A percentile compares a stretch with the other conserved stretches of the same genome.
Conservation (phyloP, 2,797 vertebrate genomes). For the Cuniculus paca region DNA sequence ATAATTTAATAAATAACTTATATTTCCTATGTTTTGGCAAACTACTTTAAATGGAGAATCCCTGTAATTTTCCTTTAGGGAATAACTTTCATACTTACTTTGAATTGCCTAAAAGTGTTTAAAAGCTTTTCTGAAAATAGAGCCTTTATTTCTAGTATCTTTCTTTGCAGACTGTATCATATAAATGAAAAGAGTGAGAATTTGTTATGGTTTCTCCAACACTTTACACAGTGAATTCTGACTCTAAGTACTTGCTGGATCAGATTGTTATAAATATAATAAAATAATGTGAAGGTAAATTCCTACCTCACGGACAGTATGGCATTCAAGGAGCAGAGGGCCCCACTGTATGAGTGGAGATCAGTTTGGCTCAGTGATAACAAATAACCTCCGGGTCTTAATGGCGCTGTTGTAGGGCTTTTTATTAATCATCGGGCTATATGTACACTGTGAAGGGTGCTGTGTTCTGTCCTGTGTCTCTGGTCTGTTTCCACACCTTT, state of each 20-base stretch:
- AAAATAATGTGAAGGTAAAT: neutral
- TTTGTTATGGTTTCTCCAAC: slow-evolving; percentile 2
- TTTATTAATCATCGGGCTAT: neutral
- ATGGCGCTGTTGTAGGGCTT: neutral
- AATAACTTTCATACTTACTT: slow-evolving; percentile 22
- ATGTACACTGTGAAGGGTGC: neutral
- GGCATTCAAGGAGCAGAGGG: neutral
- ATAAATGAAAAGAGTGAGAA: neutral
- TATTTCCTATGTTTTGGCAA: slow-evolving; percentile 11
- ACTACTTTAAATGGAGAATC: slow-evolving; percentile 3
- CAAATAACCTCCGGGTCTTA: neutral
- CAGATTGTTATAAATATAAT: neutral
- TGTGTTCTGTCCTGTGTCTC: neutral
- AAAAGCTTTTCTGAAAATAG: neutral
- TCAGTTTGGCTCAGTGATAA: neutral
- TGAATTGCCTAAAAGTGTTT: neutral
- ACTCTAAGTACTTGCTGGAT: neutral
- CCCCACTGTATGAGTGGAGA: neutral
- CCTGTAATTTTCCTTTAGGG: neutral
- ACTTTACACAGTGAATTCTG: neutral
- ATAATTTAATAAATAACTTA: neutral
- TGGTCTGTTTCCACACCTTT: neutral
- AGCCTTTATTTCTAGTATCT: neutral
- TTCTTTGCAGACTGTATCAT: neutral
- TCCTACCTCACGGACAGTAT: neutral